Percentiles rank a stretch among this genome's conserved stretches.
phyloP scores from a whole-genome alignment of 1,140 invertebrate species.

The Trichomalopsis sarcophagae region DNA sequence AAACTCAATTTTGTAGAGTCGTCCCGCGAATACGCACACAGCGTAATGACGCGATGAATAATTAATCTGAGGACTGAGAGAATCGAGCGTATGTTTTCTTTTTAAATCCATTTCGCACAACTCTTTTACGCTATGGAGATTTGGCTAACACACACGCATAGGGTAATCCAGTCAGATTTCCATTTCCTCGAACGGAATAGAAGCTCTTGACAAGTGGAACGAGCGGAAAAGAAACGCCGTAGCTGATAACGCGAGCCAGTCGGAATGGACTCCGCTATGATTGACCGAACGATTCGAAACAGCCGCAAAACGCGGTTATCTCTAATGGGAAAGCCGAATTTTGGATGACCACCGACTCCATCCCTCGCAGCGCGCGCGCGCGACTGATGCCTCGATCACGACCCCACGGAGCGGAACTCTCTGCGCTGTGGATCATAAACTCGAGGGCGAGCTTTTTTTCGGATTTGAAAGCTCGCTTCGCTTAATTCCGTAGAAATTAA shows the following conservation, averaged over 20 bases:
- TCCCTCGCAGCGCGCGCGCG: no score
- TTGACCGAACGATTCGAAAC: background rate
- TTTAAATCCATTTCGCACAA: no score
- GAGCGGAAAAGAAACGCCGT: background rate
- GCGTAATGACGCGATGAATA: constrained; percentile 20
- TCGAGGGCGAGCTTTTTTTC: no score
- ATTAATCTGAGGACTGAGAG: background rate
- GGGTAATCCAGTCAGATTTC: background rate
- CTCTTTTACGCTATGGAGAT: no score
- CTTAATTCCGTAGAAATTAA: no score
- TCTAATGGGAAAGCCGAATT: constrained; percentile 18
- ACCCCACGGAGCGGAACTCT: no score
- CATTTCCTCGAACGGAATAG: background rate
- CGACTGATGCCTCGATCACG: background rate
- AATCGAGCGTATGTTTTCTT: no score
- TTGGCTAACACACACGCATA: no score
- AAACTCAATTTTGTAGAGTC: constrained; percentile 14
- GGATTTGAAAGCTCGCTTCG: no score
- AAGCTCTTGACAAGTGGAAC: background rate
- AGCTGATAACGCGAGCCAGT: no score
- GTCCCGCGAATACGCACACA: background rate
- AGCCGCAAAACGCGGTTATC: background rate
- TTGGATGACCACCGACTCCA: background rate
- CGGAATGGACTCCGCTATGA: background rate
- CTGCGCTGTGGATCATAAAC: no score